These are phyloP conservation scores for Etheostoma nigrum DNA, from an alignment of 2,797 vertebrate species.

Conservation along the genomic window DNA sequence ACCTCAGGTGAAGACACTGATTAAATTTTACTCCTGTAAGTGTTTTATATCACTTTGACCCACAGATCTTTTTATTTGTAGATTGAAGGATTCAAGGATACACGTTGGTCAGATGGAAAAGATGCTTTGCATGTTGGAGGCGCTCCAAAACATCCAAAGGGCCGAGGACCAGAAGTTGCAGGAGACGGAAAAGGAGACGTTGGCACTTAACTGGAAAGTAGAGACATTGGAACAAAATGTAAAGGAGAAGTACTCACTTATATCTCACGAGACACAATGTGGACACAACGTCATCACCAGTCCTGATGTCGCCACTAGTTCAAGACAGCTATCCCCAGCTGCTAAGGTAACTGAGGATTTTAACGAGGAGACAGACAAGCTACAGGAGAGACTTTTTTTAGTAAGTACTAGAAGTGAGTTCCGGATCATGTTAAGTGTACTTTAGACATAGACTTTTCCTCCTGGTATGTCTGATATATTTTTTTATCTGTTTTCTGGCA, in stretches of 20 bases:
- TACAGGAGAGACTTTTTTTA: conserved; percentile 76
- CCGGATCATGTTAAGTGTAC: neutral
- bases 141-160: conserved; percentile 83
- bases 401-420: conserved; percentile 76
- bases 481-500: conserved; percentile 51
- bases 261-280: conserved; percentile 65
- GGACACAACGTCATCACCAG: conserved; percentile 58
- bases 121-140: conserved; percentile 82
- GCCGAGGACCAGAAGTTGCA: conserved; percentile 81
- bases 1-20: conserved; percentile 82
- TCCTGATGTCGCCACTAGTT: conserved; percentile 16
- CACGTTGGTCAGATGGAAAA: conserved; percentile 81
- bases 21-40: neutral
- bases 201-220: conserved; percentile 79
- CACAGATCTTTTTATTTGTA: conserved; percentile 63
- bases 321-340: conserved; percentile 64
- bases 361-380: conserved; percentile 33
- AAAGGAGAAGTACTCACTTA: conserved; percentile 77
- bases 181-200: conserved; percentile 77
- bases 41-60: conserved; percentile 21
- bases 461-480: neutral
- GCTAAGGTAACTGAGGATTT: conserved; percentile 62
- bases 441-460: neutral
- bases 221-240: conserved; percentile 75
- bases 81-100: conserved; percentile 81